Conservation (phyloP, 2,888 invertebrate genomes). For the Cheilosia scutellata region DNA sequence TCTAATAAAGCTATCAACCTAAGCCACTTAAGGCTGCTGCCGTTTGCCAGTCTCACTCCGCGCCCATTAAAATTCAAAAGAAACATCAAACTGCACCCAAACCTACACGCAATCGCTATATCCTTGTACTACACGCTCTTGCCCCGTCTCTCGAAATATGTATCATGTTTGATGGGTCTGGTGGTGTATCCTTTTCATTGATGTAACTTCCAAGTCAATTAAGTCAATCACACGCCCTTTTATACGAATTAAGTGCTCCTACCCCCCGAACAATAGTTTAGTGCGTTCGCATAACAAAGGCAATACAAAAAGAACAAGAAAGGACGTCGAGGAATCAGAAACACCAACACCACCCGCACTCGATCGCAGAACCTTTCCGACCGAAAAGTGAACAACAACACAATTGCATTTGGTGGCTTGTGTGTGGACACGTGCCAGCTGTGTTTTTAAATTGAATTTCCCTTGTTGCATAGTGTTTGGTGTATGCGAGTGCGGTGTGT, state of each 20-base stretch:
- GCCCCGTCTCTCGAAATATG: conserved; percentile 12
- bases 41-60: conserved; percentile 16
- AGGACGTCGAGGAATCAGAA: conserved; percentile 43
- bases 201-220: conserved; percentile 84
- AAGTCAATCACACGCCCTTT: conserved; percentile 84
- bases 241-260: conserved; percentile 79
- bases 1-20: conserved; percentile 67
- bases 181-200: conserved; percentile 69
- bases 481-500: neutral
- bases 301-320: conserved; percentile 43
- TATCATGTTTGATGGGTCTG: conserved; percentile 39
- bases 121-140: conserved; percentile 62
- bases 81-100: conserved; percentile 57
- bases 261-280: conserved; percentile 46
- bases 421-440: conserved; percentile 83
- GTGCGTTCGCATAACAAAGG: conserved; percentile 56
- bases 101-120: conserved; percentile 65
- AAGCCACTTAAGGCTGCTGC: conserved; percentile 51
- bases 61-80: conserved; percentile 49
- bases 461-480: conserved; percentile 72
- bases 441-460: conserved; percentile 84
- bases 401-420: conserved; percentile 73
- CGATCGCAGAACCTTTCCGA: conserved; percentile 29
- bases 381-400: conserved; percentile 68
- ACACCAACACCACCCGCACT: conserved; percentile 58